Evolutionary conservation across 2,113 vertebrate genomes (phyloP), one percentile per base, ranked within the genome.

Genomic region (Acinonyx jubatus): DNA sequence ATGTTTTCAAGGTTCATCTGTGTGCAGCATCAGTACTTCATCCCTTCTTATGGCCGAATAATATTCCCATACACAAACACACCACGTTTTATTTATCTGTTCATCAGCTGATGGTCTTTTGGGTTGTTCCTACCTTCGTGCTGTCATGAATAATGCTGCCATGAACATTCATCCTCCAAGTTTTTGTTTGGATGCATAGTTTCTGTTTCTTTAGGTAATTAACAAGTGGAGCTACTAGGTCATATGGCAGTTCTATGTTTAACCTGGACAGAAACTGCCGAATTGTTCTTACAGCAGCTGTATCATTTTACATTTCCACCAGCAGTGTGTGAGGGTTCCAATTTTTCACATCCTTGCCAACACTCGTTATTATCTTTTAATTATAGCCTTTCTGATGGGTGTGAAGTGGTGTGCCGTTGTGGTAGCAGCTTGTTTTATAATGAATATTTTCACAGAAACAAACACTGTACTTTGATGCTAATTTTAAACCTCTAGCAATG

Each of bases 1-100:
- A 63, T 78, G 19, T 94, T 90, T 96, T 94, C 55, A 69, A 96
- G 65, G 76, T 85, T 89, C 29, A 94, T 48, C 33, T 78, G 48
- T 11, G 10, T 94, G 31, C 9, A 89, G 48, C 57, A 69, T 33
- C 31, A 84, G 19, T 55, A 83, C 7, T 61, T 63, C 33, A 61
- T 21, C 79, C 36, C 66, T 91, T 88, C 82, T 89, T 85, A 66
- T 31, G 38, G 41, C 66, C 18, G 61, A 91, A 48, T 25, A 57
- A 79, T 65, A 73, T 29, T 65, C 65, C 36, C 85, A 5, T 38
- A 2, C 36, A 65, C 45, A 68, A 66, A 66, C 27, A 52, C 18
- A 69, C 38, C 33, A 45, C 11, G 84, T 89, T 88, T 84, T 88
- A 29, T 83, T 83, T 41, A 66, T 48, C 38, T 21, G 16, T 48